These are phyloP conservation scores for Herminia tarsipennalis DNA, from an alignment of 2,888 invertebrate genomes.

Conservation along the genomic window DNA sequence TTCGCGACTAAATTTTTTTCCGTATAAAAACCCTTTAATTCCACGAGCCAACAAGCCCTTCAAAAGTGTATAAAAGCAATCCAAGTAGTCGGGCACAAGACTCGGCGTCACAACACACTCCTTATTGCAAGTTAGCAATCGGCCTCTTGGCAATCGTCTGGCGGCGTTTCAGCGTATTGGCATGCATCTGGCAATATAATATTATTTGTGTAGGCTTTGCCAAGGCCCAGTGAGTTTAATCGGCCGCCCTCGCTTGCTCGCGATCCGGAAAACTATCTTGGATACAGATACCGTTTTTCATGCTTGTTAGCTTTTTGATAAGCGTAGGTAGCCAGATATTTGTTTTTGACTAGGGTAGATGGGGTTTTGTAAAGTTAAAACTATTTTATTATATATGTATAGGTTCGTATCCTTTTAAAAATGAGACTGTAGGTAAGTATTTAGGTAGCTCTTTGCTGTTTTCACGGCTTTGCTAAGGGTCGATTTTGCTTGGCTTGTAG, in stretches of 20 bases:
- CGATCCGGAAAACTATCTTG: constrained; percentile 67
- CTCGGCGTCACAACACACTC: constrained; percentile 39
- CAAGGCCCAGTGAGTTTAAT: constrained; percentile 68
- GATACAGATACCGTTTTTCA: constrained; percentile 57
- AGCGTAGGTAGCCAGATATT: not conserved
- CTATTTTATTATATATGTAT: too few relatives aligned
- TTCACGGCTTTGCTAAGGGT: too few relatives aligned
- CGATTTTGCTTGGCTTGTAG: too few relatives aligned
- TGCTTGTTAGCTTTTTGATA: constrained; percentile 51
- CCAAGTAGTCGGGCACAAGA: constrained; percentile 22
- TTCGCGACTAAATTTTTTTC: too few relatives aligned
- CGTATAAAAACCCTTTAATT: constrained; percentile 15
- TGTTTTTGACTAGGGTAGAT: not conserved
- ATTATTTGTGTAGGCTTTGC: constrained; percentile 81
- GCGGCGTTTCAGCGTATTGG: constrained; percentile 65
- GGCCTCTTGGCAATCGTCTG: constrained; percentile 64
- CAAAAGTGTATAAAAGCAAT: not conserved
- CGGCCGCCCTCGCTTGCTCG: constrained; percentile 45
- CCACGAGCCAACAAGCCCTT: constrained; percentile 10
- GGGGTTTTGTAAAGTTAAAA: too few relatives aligned
- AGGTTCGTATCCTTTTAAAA: too few relatives aligned
- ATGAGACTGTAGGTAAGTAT: too few relatives aligned
- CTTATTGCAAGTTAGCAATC: constrained; percentile 57
- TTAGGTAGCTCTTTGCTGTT: too few relatives aligned
- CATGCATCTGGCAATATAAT: constrained; percentile 79